Base-by-base conservation (phyloP, 2,888 invertebrate species). In the Drosophila austrosaltans region DNA sequence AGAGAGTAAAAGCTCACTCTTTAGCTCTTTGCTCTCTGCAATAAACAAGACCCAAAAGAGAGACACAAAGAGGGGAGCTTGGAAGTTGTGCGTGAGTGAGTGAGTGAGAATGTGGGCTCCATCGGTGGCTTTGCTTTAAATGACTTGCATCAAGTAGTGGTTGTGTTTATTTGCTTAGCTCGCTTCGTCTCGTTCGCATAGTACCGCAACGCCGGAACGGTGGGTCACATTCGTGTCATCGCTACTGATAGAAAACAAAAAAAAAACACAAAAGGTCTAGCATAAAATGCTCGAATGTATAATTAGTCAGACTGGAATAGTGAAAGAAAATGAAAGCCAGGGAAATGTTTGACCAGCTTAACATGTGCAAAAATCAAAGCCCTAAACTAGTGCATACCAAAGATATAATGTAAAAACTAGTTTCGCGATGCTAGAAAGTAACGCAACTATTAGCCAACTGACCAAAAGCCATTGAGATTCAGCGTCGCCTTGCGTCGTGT, bases 311-410 rank as follows among this genome's bases (percentile, higher is more conserved):
- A 40, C 42, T 39, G 10, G 25, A 53, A 53, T 28, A 70, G 71
- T 72, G 53, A 40, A 67, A 69, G 77, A 85, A 88, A 74, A 87
- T 83, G 83, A 85, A 87, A 82, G 73, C 80, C 71, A 82, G 85
- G 78, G 82, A 87, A 65, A 82, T 73, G 80, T 75, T 85, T 69
- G 76, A 75, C 82, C 85, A 76, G 87, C 87, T 74, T 48, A 25
- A 8, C 22, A 48, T 48, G 76, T 79, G 80, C 82, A 73, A 71
- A 77, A 72, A 66, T 69, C 67, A 63, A 32, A 16, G 30, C 59
- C 48, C 36, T 40, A 59, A 40, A 61, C 59, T 56, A 72, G 65
- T 76, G 76, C 69, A 66, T 59, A 44, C 64, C 66, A 74, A 65
- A 63, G 63, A 58, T 54, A 58, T 62, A 60, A 65, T 60, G 69